Conservation (phyloP, 2,888 invertebrate genomes). For the Opisthograptis luteolata region DNA sequence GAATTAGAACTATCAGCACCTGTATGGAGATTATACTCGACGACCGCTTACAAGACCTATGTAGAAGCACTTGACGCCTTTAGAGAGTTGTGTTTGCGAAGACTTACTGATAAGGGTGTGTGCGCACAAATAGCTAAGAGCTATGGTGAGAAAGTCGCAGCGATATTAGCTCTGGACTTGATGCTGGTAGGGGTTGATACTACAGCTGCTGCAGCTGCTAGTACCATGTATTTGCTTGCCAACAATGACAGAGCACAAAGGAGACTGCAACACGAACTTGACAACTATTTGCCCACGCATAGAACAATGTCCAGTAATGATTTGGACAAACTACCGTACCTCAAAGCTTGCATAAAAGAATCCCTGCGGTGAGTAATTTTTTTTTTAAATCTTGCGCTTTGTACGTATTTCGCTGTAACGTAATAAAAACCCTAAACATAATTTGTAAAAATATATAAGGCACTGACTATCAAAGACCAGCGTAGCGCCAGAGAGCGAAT, state of each 20-base stretch:
- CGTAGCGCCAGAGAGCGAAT: too few species aligned
- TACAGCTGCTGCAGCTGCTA: constrained; percentile 90
- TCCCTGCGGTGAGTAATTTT: constrained; percentile 84
- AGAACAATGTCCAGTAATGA: constrained; percentile 84
- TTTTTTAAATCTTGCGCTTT: neutral
- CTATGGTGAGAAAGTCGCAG: constrained; percentile 80
- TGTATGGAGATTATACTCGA: constrained; percentile 89
- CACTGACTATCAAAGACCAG: too few species aligned
- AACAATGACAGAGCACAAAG: constrained; percentile 88
- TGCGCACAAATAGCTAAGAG: constrained; percentile 70
- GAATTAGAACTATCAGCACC: constrained; percentile 90
- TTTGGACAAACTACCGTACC: constrained; percentile 87
- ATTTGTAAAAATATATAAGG: too few species aligned
- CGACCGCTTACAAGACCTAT: constrained; percentile 88
- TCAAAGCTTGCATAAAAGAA: constrained; percentile 91
- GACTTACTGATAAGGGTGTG: constrained; percentile 73
- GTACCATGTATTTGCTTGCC: constrained; percentile 89
- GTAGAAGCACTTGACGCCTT: constrained; percentile 89
- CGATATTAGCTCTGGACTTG: constrained; percentile 90
- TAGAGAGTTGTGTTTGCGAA: constrained; percentile 83
- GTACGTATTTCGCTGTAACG: neutral
- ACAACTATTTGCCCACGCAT: constrained; percentile 78
- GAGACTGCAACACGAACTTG: constrained; percentile 86
- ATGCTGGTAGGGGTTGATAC: constrained; percentile 93
- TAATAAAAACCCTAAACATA: neutral